Base-by-base conservation (phyloP, 2,113 vertebrate species). In the Eclectus roratus region DNA sequence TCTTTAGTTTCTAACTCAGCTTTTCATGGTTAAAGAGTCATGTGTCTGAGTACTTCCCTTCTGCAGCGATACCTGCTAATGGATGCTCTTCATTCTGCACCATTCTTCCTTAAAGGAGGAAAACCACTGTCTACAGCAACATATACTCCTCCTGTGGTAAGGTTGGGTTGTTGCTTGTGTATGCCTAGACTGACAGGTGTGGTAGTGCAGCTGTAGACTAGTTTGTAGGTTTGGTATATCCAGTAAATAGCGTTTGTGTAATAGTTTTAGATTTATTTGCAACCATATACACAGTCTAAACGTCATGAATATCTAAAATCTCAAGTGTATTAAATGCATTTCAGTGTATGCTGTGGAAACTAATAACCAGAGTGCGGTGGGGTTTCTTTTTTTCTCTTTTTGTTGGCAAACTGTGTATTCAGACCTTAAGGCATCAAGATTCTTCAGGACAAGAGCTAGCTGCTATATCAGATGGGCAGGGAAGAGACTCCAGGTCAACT, bases 401-500 rank as follows among this genome's bases (percentile, higher is more conserved):
- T 69, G 15, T 44, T 28, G 93, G 27, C 85, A 47, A 97, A 96
- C 82, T 84, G 28, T 80, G 16, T 79, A 7, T 98, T 96, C 97
- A 98, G 96, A 68, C 88, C 39, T 94, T 98, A 96, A 98, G 97
- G 58, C 98, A 97, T 60, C 91, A 98, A 16, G 94, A 97, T 43
- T 96, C 95, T 23, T 97, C 80, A 49, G 94, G 94, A 16, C 97
- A 95, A 49, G 97, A 92, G 58, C 46, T 58, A 65, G 84, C 78
- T 52, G 69, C 95, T 76, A 66, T 97, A 10, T 74, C 93, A 12
- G 93, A 98, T 11, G 97, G 94, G 56, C 98, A 98, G 77, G 98
- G 97, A 74, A 98, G 98, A 94, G 99, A 99, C 25, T 90, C 98
- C 21, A 98, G 99, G 43, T 98, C 99, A 13, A 96, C 99, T 44